phyloP scores from a whole-genome alignment of 2,113 vertebrate genomes.

The Zapornia atra region DNA sequence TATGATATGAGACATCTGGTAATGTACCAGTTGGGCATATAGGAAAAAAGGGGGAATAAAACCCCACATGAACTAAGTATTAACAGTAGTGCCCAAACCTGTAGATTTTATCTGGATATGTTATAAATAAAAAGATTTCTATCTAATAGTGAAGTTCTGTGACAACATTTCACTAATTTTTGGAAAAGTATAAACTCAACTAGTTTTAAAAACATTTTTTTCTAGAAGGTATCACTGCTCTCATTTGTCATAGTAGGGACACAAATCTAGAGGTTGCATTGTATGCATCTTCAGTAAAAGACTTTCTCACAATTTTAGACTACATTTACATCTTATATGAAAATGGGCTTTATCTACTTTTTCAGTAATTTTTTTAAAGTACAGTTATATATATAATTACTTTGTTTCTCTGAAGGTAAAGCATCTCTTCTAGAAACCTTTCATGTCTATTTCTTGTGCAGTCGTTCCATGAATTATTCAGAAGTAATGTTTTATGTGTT shows the following conservation, averaged over 20 bases:
- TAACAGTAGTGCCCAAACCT: neutral
- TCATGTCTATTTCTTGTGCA: neutral
- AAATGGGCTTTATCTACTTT: neutral
- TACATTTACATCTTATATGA: neutral
- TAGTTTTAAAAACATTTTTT: neutral
- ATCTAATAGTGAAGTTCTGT: neutral
- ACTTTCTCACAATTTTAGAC: neutral
- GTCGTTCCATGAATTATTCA: neutral
- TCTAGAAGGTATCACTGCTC: neutral
- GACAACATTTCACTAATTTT: neutral
- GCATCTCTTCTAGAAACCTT: neutral
- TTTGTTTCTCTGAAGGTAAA: neutral
- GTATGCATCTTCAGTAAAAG: neutral
- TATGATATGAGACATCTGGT: neutral
- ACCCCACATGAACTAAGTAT: fast-evolving
- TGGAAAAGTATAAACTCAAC: neutral
- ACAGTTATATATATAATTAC: neutral
- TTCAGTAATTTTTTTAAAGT: neutral
- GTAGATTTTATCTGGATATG: neutral
- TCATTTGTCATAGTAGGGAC: neutral
- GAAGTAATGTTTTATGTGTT: neutral
- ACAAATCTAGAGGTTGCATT: neutral
- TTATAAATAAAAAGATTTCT: neutral
- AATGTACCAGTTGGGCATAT: neutral
- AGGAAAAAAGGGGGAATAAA: neutral